Evolutionary conservation across 2,797 vertebrate species (phyloP), one percentile per base, ranked within the genome.

Genomic region (Chaunax sp.): DNA sequence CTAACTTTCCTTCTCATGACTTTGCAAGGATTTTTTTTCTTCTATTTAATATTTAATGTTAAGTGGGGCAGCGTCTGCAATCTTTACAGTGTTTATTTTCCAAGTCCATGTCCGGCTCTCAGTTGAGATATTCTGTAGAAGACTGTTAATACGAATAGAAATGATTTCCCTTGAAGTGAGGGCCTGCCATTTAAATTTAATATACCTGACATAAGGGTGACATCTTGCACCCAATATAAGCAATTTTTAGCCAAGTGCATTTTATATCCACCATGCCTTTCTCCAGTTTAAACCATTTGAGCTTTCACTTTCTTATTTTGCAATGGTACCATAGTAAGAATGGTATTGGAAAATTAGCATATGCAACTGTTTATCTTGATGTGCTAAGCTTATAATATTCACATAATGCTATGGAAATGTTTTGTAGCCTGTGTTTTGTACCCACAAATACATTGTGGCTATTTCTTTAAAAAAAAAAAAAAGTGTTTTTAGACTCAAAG

Each of bases 21-120:
- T 69, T 56, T 69, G 45, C 13, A 43, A 53, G 57, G 7, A 71
- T 43, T 54, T 43, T 14, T 23, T n/a, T 13, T n/a, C n/a, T n/a
- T n/a, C 25, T 16, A 20, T 52, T 70, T 37, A 41, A 49, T 49
- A 30, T 30, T 30, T 4, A 30, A 30, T 30, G 9, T 46, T 2
- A 40, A 62, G 38, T 59, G 14, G 33, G 43, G 25, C 56, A 51
- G 38, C n/a, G 61, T 15, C 19, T 15, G 23, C 1, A 28, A 0
- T 56, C 14, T n/a, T 40, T 1, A 26, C 2, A 38, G 22, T 38
- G 13, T 5, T 37, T 53, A 6, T 59, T 20, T n/a, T 14, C 9
- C 9, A 53, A 22, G 1, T 23, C 41, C 4, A 30, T 49, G 8
- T 44, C 30, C n/a, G 37, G 15, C n/a, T 62, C 9, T 52, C 13